Evolutionary conservation across 2,888 invertebrate species (phyloP), one percentile per base, ranked within the genome.

Genomic region (Drosophila pseudotalamancana): DNA sequence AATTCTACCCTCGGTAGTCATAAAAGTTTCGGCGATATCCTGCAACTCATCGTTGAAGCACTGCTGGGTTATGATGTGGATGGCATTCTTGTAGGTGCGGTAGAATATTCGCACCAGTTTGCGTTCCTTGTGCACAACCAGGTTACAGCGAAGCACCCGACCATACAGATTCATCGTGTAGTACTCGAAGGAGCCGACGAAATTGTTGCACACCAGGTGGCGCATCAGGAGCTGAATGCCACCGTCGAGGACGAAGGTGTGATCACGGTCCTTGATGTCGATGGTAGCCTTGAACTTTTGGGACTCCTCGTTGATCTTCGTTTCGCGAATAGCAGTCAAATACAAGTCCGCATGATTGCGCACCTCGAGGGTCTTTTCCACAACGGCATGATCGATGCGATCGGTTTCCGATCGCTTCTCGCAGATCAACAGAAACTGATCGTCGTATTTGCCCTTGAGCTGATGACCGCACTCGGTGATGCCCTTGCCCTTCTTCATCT

Each of bases 161-260:
- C 90, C 90, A 18, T 64, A 77, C 1, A 91, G 49, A 43, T 88
- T 89, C 85, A 90, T 82, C 0, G 90, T 87, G 60, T 81, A 90
- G 29, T 88, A 87, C 29, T 88, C 74, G 27, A 83, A 83, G 29
- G 55, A 68, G 1, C 91, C 90, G 1, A 68, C 53, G 31, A 86
- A 90, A 25, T 86, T 84, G 40, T 85, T 77, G 8, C 87, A 65
- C 4, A 90, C 70, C 21, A 90, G 56, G 54, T 90, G 80, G 0
- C 90, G 78, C 83, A 90, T 88, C 0, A 90, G 66, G 12, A 91
- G 65, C 75, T 88, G 86, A 2, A 87, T 75, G 23, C 90, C 90
- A 1, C 90, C 90, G 34, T 90, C 90, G 6, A 89, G 66, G 0
- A 91, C 59, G 12, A 90, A 86, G 1, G 77, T 66, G 23, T 89